A percentile compares a stretch with the other conserved stretches of the same genome.
phyloP scores from a whole-genome alignment of 2,113 vertebrate species.

The Danionella cerebrum region DNA sequence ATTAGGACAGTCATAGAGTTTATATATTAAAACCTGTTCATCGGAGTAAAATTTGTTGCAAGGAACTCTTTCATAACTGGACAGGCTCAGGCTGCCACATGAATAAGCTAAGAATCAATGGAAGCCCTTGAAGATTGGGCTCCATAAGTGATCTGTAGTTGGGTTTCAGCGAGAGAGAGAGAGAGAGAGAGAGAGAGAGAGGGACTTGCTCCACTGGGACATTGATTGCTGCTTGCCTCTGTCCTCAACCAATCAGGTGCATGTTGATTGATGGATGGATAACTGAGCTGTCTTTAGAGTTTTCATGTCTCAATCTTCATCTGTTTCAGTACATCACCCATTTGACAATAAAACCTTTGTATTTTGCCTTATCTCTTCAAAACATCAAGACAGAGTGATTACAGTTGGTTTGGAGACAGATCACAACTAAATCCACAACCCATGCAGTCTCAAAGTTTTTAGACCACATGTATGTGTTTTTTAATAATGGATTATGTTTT shows the following conservation, averaged over 20 bases:
- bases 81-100: background rate
- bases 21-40: too few species aligned
- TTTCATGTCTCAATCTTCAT: conserved; percentile 52
- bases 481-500: too few species aligned
- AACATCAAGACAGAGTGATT: conserved; percentile 51
- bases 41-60: background rate
- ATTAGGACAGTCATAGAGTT: background rate
- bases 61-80: background rate
- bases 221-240: conserved; percentile 59
- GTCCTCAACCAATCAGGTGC: conserved; percentile 57
- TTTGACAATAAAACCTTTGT: conserved; percentile 53
- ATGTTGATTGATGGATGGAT: conserved; percentile 61
- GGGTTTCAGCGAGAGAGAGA: conserved; percentile 39
- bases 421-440: too few species aligned
- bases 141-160: conserved; percentile 43
- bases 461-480: too few species aligned
- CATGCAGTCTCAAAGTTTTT: too few species aligned
- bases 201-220: conserved; percentile 51
- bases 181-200: too few species aligned
- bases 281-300: conserved; percentile 62
- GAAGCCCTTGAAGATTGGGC: conserved; percentile 19
- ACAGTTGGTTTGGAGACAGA: conserved; percentile 53
- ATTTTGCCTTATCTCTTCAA: conserved; percentile 58
- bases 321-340: conserved; percentile 25
- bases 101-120: conserved; percentile 22